phyloP scores from a whole-genome alignment of 2,797 vertebrate species.

The Pteropus rufus region DNA sequence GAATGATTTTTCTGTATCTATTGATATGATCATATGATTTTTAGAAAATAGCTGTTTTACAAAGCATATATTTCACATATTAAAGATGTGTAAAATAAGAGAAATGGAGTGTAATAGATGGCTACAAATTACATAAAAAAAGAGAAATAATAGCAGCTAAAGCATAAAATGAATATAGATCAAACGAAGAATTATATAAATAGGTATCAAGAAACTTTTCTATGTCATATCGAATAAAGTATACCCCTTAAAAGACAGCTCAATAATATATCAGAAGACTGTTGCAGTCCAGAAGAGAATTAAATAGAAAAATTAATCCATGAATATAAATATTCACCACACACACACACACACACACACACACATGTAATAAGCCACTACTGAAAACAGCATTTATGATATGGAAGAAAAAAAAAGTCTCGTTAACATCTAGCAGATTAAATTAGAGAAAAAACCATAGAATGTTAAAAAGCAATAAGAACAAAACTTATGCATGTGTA shows the following conservation, averaged over 20 bases:
- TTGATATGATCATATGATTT: no score
- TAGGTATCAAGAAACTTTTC: background rate
- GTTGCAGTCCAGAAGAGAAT: background rate
- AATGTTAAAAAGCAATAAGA: background rate
- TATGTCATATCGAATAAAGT: background rate
- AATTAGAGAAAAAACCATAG: background rate
- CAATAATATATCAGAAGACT: background rate
- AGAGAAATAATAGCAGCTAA: background rate
- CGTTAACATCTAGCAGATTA: background rate
- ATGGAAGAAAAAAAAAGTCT: background rate
- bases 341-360: background rate
- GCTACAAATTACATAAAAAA: background rate
- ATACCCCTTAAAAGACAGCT: background rate
- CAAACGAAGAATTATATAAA: background rate
- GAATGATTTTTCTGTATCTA: no score
- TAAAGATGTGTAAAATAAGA: background rate
- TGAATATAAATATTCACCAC: background rate
- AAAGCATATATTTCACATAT: background rate
- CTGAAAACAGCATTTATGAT: background rate
- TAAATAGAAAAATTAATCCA: background rate
- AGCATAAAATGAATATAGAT: background rate
- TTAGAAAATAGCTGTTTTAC: background rate
- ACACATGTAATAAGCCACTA: background rate
- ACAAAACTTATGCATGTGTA: background rate
- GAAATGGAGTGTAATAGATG: background rate